phyloP scores from a whole-genome alignment of 2,888 invertebrate genomes.

The Calliscelio sp. region DNA sequence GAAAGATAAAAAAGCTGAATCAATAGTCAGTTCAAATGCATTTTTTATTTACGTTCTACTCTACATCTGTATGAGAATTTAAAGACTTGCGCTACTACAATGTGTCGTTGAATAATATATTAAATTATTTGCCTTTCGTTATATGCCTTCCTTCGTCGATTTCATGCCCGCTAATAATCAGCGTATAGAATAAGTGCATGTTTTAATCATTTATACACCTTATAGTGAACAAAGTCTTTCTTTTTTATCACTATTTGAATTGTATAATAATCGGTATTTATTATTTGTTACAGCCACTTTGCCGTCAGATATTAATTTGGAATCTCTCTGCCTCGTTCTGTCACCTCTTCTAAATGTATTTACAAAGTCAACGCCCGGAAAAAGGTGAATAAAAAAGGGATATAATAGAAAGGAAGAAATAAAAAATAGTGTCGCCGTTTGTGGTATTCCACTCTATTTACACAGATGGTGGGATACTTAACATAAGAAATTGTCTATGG shows the following conservation, averaged over 20 bases:
- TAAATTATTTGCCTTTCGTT: conserved; percentile 80
- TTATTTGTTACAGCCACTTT: conserved; percentile 18
- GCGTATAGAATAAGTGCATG: conserved; percentile 44
- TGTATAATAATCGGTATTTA: too few species aligned
- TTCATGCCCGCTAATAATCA: conserved; percentile 52
- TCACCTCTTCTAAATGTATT: conserved; percentile 45
- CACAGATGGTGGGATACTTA: conserved; percentile 57
- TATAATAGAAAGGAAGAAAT: background rate
- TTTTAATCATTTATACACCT: conserved; percentile 45
- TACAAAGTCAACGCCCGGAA: conserved; percentile 58
- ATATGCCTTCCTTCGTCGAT: conserved; percentile 45
- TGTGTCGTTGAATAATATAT: conserved; percentile 81
- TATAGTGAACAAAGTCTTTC: conserved; percentile 34
- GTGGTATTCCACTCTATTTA: conserved; percentile 56
- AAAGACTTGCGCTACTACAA: conserved; percentile 84
- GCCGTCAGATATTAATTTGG: too few species aligned
- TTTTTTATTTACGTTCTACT: conserved; percentile 82
- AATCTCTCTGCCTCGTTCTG: too few species aligned
- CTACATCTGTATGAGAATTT: conserved; percentile 83
- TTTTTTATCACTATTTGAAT: background rate
- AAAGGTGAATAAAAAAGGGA: conserved; percentile 45
- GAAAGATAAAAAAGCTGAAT: too few species aligned
- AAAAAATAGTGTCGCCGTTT: conserved; percentile 44
- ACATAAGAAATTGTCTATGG: conserved; percentile 53
- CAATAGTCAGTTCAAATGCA: conserved; percentile 66